A percentile compares a stretch with the other conserved stretches of the same genome.
Conservation (phyloP, 2,888 invertebrate species). For the Thalpophila matura region DNA sequence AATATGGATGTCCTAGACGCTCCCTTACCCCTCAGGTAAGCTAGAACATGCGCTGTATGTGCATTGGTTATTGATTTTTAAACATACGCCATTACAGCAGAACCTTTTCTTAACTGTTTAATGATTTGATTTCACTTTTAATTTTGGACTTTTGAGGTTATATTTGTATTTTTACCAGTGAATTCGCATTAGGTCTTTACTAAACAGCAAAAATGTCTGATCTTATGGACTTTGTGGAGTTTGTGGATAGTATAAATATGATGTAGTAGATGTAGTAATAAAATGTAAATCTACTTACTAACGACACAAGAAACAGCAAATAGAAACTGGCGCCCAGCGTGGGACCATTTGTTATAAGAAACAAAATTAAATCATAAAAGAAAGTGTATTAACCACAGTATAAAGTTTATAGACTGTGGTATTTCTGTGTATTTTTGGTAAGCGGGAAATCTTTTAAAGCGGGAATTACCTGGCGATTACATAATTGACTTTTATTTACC, state of each 20-base stretch:
- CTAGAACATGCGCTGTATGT: constrained; percentile 48
- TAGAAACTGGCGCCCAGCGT: constrained; percentile 35
- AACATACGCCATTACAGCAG: neutral
- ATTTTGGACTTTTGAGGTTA: too few species aligned
- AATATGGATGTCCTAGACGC: constrained; percentile 32
- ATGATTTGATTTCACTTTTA: too few species aligned
- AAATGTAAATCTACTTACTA: neutral
- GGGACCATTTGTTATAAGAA: constrained; percentile 8
- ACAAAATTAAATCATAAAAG: too few species aligned
- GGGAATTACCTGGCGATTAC: constrained; percentile 10
- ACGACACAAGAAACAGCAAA: neutral
- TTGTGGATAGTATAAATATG: too few species aligned
- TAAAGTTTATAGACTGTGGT: too few species aligned
- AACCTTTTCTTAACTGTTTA: neutral
- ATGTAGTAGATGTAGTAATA: too few species aligned
- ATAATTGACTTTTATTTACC: constrained; percentile 18
- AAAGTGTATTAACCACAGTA: too few species aligned
- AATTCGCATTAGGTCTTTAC: too few species aligned
- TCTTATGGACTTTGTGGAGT: too few species aligned
- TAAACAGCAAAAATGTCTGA: too few species aligned
- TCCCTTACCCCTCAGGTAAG: constrained; percentile 34
- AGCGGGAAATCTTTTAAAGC: neutral
- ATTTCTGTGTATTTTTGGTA: too few species aligned
- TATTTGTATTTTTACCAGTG: too few species aligned
- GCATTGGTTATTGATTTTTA: constrained; percentile 34